Conservation (phyloP, 2,888 invertebrate genomes). For the Choreutis nemorana region DNA sequence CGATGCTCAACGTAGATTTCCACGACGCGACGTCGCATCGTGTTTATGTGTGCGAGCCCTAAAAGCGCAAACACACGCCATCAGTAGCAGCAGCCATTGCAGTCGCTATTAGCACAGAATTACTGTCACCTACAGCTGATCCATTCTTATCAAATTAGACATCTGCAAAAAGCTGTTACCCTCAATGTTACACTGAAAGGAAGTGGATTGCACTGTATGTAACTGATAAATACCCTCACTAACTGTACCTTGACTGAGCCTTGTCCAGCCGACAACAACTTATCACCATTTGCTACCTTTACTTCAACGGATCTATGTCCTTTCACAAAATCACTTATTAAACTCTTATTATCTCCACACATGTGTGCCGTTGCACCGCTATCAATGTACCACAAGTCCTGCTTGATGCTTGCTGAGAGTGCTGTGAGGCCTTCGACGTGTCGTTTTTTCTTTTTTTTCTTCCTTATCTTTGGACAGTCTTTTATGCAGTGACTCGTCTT, state of each 20-base stretch:
- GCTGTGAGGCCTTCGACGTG: constrained; percentile 1
- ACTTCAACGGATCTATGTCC: background rate
- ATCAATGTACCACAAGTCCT: background rate
- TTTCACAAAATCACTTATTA: background rate
- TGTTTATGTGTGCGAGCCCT: no score
- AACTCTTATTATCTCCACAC: background rate
- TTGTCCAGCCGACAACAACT: background rate
- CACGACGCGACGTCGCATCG: no score
- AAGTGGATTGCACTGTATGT: no score
- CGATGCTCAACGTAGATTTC: constrained; percentile 3
- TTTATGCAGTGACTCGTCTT: background rate
- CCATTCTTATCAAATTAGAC: background rate
- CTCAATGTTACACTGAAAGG: background rate
- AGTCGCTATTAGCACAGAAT: background rate
- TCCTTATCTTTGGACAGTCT: constrained; percentile 1
- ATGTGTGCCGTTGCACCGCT: constrained; percentile 1
- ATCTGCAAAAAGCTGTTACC: background rate
- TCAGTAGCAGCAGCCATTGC: background rate
- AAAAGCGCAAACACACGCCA: no score
- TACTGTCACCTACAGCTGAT: background rate
- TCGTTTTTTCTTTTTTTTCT: background rate
- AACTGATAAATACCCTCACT: no score
- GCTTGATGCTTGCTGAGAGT: background rate
- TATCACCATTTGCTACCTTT: constrained; percentile 2
- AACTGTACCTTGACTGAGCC: background rate